Evolutionary conservation across 2,113 vertebrate species (phyloP).

Genomic region (Romanogobio albipinnatus): DNA sequence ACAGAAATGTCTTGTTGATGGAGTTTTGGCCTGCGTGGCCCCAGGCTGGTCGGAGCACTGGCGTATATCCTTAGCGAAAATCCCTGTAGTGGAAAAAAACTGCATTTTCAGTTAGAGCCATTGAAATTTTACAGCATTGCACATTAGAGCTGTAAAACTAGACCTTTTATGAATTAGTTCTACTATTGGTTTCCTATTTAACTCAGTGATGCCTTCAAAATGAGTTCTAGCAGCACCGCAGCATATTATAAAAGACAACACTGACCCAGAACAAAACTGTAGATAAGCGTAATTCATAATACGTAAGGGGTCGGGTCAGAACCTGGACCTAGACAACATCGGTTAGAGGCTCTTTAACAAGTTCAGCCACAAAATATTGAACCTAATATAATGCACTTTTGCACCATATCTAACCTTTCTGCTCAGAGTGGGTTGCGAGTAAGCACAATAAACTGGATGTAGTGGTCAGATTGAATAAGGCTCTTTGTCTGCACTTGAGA

Average conservation of each 20-base stretch:
- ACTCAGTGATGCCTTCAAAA: not conserved
- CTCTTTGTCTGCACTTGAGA: slow-evolving; percentile 32
- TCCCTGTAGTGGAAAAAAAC: not conserved
- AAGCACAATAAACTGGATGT: slow-evolving; percentile 15
- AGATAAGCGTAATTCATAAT: not conserved
- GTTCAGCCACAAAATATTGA: slow-evolving; percentile 6
- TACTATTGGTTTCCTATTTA: not conserved
- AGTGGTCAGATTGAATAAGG: slow-evolving; percentile 22
- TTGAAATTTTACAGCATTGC: not conserved
- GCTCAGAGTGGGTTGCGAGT: not conserved
- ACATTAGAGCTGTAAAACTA: slow-evolving; percentile 6
- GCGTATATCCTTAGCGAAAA: not conserved
- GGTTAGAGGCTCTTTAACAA: slow-evolving; percentile 1
- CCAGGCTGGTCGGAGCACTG: not conserved
- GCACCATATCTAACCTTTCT: slow-evolving; percentile 5
- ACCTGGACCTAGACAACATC: not conserved
- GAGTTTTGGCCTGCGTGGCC: slow-evolving; percentile 14
- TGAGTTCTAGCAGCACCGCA: not conserved
- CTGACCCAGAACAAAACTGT: not conserved
- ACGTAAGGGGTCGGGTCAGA: not conserved
- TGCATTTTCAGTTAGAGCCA: not conserved
- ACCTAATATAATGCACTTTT: slow-evolving; percentile 7
- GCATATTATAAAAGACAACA: slow-evolving; percentile 27
- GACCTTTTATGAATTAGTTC: slow-evolving; percentile 2
- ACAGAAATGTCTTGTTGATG: slow-evolving; percentile 33